These are phyloP conservation scores for Nomada ruficornis DNA, from an alignment of 2,888 invertebrate species.

Conservation along the genomic window DNA sequence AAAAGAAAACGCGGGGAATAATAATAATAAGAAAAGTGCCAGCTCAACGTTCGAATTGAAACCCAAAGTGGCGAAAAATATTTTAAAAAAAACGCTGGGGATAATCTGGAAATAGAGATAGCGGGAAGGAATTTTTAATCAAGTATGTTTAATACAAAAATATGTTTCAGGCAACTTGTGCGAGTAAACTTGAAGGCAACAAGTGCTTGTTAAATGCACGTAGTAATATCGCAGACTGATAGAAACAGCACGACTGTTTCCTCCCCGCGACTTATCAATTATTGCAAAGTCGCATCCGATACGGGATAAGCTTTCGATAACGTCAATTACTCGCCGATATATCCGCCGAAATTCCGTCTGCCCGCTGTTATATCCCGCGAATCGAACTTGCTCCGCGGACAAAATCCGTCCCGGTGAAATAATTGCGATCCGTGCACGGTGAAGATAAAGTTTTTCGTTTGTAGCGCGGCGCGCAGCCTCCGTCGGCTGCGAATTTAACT, in stretches of 20 bases:
- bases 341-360: constrained; percentile 36
- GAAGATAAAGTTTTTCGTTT: background rate
- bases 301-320: constrained; percentile 54
- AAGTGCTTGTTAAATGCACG: constrained; percentile 11
- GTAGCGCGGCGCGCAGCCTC: background rate
- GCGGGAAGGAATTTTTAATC: too few relatives aligned
- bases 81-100: too few relatives aligned
- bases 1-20: too few relatives aligned
- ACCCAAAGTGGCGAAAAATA: too few relatives aligned
- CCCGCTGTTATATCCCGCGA: background rate
- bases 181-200: constrained; percentile 2
- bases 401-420: too few relatives aligned
- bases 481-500: constrained; percentile 30
- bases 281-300: constrained; percentile 48
- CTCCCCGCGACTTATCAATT: constrained; percentile 44
- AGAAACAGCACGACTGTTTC: constrained; percentile 28
- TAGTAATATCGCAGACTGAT: too few relatives aligned
- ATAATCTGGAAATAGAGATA: too few relatives aligned
- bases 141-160: too few relatives aligned
- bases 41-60: too few relatives aligned
- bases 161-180: constrained; percentile 2
- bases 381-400: background rate
- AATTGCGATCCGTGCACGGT: too few relatives aligned
- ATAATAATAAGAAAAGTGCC: too few relatives aligned
- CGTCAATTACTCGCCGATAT: constrained; percentile 24